Percentiles rank a stretch among this genome's conserved stretches.
Evolutionary conservation across 2,888 invertebrate genomes (phyloP).

Genomic region (Myathropa florea): DNA sequence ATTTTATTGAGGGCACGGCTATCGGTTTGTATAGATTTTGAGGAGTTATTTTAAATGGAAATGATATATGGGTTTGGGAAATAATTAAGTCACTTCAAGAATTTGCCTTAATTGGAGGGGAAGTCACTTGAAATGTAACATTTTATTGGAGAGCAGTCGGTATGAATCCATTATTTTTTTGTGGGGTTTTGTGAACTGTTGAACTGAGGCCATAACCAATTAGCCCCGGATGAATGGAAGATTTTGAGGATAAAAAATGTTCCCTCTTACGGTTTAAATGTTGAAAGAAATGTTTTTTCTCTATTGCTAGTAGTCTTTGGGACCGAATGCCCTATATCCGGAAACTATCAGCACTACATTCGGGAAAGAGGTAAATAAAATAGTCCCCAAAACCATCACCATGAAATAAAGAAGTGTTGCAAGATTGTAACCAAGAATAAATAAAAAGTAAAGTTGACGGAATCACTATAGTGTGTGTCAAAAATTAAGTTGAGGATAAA

Average conservation of each 20-base stretch:
- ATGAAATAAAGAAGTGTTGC: no score
- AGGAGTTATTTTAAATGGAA: conserved; percentile 54
- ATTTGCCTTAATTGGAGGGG: conserved; percentile 37
- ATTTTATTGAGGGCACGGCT: conserved; percentile 29
- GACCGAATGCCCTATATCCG: not conserved
- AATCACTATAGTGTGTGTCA: no score
- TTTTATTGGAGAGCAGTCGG: conserved; percentile 18
- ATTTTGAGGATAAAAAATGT: not conserved
- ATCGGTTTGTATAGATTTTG: conserved; percentile 27
- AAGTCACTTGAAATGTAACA: conserved; percentile 35
- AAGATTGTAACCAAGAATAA: no score
- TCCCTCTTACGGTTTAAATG: not conserved
- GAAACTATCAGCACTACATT: not conserved
- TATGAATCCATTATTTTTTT: not conserved
- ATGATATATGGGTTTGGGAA: conserved; percentile 55
- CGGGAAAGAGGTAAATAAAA: no score
- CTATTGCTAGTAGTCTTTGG: not conserved
- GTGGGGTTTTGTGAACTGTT: not conserved
- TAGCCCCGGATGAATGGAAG: not conserved
- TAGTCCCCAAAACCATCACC: no score
- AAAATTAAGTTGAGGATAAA: no score
- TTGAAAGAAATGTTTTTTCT: no score
- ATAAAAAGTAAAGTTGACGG: no score
- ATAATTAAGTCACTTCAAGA: conserved; percentile 40
- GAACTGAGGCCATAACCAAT: not conserved